Conservation (phyloP, 2,888 invertebrate species). For the Aricia artaxerxes region DNA sequence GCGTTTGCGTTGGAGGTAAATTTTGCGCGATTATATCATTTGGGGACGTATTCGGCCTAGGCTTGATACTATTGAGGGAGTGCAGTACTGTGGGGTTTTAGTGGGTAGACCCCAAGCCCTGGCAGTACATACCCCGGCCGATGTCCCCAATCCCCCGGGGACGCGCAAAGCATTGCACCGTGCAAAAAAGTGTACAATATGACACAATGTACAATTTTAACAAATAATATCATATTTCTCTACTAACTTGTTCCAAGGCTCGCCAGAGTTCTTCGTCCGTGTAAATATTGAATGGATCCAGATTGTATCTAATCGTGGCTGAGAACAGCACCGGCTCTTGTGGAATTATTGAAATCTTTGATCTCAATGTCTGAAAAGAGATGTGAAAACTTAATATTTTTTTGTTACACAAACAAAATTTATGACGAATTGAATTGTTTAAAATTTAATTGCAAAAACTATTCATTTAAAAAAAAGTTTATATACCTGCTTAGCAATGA, state of each 20-base stretch:
- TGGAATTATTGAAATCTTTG: conserved; percentile 83
- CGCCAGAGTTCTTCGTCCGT: conserved; percentile 85
- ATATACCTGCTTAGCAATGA: conserved; percentile 77
- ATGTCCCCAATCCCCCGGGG: too few species aligned
- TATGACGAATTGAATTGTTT: background rate
- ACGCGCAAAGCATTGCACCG: too few species aligned
- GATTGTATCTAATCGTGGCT: conserved; percentile 84
- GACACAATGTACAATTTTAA: background rate
- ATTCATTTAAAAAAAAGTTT: background rate
- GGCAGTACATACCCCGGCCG: too few species aligned
- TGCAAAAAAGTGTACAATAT: background rate
- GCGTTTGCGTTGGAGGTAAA: too few species aligned
- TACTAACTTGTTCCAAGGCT: conserved; percentile 83
- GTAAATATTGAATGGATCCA: conserved; percentile 87
- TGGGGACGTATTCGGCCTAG: too few species aligned
- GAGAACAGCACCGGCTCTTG: conserved; percentile 94
- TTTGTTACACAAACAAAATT: background rate
- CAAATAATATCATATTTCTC: background rate
- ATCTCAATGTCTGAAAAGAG: conserved; percentile 79
- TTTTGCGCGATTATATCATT: too few species aligned
- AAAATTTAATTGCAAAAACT: background rate
- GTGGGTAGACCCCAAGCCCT: too few species aligned
- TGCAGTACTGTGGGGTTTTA: too few species aligned
- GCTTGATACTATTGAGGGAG: too few species aligned
- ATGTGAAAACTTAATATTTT: conserved; percentile 11